Percentiles rank a stretch among this genome's conserved stretches.
phyloP scores from a whole-genome alignment of 2,113 vertebrate genomes.

The Pseudolaguvia tuberculata region DNA sequence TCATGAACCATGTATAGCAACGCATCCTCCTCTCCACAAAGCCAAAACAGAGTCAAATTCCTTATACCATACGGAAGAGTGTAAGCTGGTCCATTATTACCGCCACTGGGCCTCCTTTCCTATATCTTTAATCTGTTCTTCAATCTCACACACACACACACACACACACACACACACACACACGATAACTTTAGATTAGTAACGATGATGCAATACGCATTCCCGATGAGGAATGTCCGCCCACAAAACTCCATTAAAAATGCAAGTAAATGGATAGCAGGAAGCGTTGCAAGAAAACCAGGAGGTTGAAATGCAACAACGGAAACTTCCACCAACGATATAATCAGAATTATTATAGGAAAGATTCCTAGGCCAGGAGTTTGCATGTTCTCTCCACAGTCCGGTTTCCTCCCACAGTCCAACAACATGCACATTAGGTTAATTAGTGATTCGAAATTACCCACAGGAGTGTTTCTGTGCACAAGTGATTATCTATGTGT shows the following conservation, averaged over 20 bases:
- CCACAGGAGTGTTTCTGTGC: too few species aligned
- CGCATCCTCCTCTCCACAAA: not conserved
- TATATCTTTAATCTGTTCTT: not conserved
- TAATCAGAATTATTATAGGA: not conserved
- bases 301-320: not conserved
- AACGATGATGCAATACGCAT: not conserved
- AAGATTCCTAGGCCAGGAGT: too few species aligned
- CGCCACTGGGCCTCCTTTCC: not conserved
- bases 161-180: too few species aligned
- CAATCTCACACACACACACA: too few species aligned
- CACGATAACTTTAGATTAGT: too few species aligned
- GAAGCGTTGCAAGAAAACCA: not conserved
- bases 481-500: too few species aligned
- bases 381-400: too few species aligned
- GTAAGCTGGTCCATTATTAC: conserved; percentile 6
- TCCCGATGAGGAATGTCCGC: not conserved
- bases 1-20: not conserved
- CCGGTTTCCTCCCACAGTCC: too few species aligned
- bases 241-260: not conserved
- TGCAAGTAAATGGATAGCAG: not conserved
- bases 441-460: too few species aligned
- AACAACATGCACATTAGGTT: too few species aligned
- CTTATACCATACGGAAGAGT: conserved; percentile 34
- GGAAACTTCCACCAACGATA: not conserved
- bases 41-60: not conserved